Evolutionary conservation across 2,888 invertebrate species (phyloP).

Genomic region (Chorisops tibialis): DNA sequence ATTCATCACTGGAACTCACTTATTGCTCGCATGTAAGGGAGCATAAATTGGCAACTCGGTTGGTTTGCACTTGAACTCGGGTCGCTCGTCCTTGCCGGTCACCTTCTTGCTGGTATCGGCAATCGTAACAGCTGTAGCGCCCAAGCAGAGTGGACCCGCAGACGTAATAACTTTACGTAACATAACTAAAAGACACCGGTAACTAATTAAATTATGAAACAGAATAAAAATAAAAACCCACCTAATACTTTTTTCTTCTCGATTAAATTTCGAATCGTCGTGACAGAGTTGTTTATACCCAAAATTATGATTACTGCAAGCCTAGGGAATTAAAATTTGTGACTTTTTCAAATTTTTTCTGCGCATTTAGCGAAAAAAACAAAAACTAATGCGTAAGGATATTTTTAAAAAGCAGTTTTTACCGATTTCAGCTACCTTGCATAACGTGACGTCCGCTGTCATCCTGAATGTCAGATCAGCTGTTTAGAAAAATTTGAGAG

Average conservation of each 20-base stretch:
- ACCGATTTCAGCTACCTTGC: constrained; percentile 10
- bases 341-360: background rate
- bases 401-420: background rate
- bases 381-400: background rate
- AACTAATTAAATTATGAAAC: background rate
- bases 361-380: background rate
- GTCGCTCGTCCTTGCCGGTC: constrained; percentile 28
- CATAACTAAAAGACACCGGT: constrained; percentile 6
- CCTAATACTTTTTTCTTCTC: background rate
- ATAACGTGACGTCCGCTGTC: constrained; percentile 11
- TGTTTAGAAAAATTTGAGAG: background rate
- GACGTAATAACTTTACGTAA: constrained; percentile 8
- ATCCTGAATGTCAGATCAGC: background rate
- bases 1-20: constrained; percentile 34
- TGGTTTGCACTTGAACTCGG: constrained; percentile 43
- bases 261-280: background rate
- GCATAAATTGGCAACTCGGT: constrained; percentile 48
- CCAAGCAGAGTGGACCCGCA: background rate
- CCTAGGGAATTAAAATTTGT: background rate
- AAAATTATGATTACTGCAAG: background rate
- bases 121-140: constrained; percentile 5
- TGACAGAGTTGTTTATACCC: background rate
- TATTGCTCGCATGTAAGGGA: constrained; percentile 40
- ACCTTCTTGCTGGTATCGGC: background rate
- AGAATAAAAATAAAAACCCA: no score